Evolutionary conservation across 2,888 invertebrate genomes (phyloP), one percentile per base, ranked within the genome.

Genomic region (Trypoxylon attenuatum): DNA sequence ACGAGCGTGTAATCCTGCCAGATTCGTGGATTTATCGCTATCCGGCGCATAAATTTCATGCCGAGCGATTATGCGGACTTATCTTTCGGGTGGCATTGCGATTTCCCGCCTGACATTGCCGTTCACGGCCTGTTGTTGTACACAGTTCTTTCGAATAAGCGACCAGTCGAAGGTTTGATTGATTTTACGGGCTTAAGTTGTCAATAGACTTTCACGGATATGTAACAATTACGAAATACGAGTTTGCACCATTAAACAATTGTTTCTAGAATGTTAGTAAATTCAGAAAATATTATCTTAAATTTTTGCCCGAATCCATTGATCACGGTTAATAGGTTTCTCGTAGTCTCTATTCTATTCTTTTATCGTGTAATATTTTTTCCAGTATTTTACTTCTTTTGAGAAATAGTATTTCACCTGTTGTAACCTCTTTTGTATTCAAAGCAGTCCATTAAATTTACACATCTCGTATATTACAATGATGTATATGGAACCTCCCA

Each of bases 1-100:
- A 78, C 75, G 69, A 58, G 42, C 65, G 63, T 65, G 72, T 75
- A 77, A 75, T 78, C 76, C 76, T 69, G 77, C 69, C 75, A 77
- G 76, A 73, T 75, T 75, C 72, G 55, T 60, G 60, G 71, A 78
- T 78, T 77, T 78, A 78, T 73, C 42, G 71, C 62, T 61, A 63
- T 54, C 62, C 71, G 56, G 62, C 73, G 71, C 71, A 78, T 78
- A 76, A 76, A 78, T 78, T 73, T 69, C 58, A 42, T 42, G 23
- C 27, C 43, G 42, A 51, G 60, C 65, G 69, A 69, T 66, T 69
- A 67, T 62, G 52, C 49, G 65, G 65, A 53, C 65, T 65, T 68
- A 64, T 67, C 63, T 67, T 49, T 43, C 58, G 22, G 45, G 23
- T 45, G 41, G 50, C 50, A 41, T 8, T 45, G 25, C 22, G 45